Percentiles rank a stretch among this genome's conserved stretches.
These are phyloP conservation scores for Ceraclea dissimilis DNA, from an alignment of 2,888 invertebrate genomes.

Conservation along the genomic window DNA sequence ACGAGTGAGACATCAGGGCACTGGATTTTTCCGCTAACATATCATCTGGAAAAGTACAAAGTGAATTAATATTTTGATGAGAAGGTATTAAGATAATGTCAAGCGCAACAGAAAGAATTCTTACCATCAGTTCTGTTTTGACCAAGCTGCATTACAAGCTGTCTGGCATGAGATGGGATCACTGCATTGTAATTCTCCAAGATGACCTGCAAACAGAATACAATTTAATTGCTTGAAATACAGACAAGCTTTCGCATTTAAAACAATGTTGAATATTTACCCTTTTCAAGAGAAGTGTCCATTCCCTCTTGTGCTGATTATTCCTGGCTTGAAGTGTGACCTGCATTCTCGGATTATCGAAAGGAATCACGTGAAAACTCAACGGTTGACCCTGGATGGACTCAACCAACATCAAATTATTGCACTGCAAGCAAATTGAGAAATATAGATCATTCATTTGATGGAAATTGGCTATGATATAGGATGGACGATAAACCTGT, in stretches of 20 bases:
- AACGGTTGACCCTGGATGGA: slow-evolving; percentile 89
- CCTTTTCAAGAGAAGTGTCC: slow-evolving; percentile 50
- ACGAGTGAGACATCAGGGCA: slow-evolving; percentile 46
- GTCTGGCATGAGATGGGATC: slow-evolving; percentile 90
- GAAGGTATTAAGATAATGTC: neutral
- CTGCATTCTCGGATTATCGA: slow-evolving; percentile 88
- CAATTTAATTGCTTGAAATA: neutral
- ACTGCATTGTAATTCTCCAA: slow-evolving; percentile 88
- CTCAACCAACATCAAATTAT: slow-evolving; percentile 95
- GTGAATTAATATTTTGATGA: neutral
- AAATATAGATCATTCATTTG: neutral
- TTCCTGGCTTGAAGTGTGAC: slow-evolving; percentile 82
- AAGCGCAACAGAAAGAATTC: neutral
- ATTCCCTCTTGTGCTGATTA: slow-evolving; percentile 76
- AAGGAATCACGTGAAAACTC: slow-evolving; percentile 94
- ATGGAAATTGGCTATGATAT: too few species aligned
- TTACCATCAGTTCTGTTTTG: slow-evolving; percentile 66
- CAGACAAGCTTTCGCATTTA: too few species aligned
- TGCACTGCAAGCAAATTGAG: slow-evolving; percentile 73
- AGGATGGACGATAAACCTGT: too few species aligned
- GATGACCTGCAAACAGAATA: slow-evolving; percentile 59
- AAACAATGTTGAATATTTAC: too few species aligned
- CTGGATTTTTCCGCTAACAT: slow-evolving; percentile 54
- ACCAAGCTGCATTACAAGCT: slow-evolving; percentile 83
- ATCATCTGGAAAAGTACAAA: slow-evolving; percentile 47